Conservation (phyloP, 2,113 vertebrate genomes). For the Pedionomus torquatus region DNA sequence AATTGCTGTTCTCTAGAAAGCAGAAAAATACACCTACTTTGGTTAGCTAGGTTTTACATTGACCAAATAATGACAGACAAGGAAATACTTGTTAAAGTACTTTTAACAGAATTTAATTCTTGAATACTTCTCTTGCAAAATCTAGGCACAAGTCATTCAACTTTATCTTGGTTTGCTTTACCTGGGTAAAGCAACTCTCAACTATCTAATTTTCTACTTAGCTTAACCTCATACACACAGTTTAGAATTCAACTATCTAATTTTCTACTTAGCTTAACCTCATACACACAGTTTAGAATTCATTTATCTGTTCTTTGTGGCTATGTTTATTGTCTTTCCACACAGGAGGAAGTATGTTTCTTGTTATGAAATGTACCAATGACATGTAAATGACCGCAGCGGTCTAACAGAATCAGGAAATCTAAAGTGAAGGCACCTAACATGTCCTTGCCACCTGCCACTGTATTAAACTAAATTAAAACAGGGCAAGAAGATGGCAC, state of each 20-base stretch:
- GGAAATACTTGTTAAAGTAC: neutral
- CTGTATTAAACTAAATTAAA: neutral
- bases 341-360: neutral
- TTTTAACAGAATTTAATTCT: neutral
- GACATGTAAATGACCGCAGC: neutral
- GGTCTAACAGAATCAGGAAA: neutral
- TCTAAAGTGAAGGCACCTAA: neutral
- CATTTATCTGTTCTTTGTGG: neutral
- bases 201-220: conserved; percentile 31
- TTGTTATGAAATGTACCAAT: neutral
- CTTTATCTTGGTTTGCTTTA: conserved; percentile 29
- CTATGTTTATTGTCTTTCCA: neutral
- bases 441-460: neutral
- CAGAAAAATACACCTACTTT: neutral
- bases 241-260: conserved; percentile 20
- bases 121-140: neutral
- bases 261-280: neutral
- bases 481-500: neutral
- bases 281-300: neutral
- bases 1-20: neutral
- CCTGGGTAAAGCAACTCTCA: neutral
- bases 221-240: neutral
- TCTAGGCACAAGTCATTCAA: conserved; percentile 1
- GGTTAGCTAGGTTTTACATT: neutral
- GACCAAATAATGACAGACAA: neutral